phyloP scores from a whole-genome alignment of 2,113 vertebrate genomes.

The Hymenochirus boettgeri region DNA sequence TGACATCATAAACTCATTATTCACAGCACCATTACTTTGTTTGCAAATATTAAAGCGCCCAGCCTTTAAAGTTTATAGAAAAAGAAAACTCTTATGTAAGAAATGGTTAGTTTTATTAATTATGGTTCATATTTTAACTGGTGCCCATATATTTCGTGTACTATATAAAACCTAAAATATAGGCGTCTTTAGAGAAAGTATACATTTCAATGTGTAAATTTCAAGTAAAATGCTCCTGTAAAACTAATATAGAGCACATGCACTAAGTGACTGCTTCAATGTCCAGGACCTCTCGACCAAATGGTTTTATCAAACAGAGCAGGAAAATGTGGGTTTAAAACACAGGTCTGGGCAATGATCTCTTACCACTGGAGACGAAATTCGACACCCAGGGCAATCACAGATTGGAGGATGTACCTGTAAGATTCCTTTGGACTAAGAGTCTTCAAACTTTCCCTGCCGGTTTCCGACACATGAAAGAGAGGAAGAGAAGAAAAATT shows the following conservation, averaged over 20 bases:
- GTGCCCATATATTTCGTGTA: not conserved
- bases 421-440: slow-evolving; percentile 99
- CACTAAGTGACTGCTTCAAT: not conserved
- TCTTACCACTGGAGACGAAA: slow-evolving; percentile 99
- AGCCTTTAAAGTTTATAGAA: not conserved
- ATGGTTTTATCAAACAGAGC: slow-evolving; percentile 29
- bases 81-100: too few relatives aligned
- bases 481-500: slow-evolving; percentile 6
- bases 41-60: not conserved
- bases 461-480: slow-evolving; percentile 40
- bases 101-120: too few relatives aligned
- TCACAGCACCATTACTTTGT: not conserved
- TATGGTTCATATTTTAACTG: too few relatives aligned
- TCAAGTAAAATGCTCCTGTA: too few relatives aligned
- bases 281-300: not conserved
- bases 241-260: too few relatives aligned
- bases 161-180: not conserved
- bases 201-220: too few relatives aligned
- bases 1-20: slow-evolving; percentile 19
- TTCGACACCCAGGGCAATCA: slow-evolving; percentile 98
- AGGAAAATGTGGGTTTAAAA: slow-evolving; percentile 45
- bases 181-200: not conserved
- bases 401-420: slow-evolving; percentile 99
- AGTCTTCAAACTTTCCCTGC: slow-evolving; percentile 98
- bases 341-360: slow-evolving; percentile 64